phyloP scores from a whole-genome alignment of 2,797 vertebrate species.

The Eremophila alpestris region DNA sequence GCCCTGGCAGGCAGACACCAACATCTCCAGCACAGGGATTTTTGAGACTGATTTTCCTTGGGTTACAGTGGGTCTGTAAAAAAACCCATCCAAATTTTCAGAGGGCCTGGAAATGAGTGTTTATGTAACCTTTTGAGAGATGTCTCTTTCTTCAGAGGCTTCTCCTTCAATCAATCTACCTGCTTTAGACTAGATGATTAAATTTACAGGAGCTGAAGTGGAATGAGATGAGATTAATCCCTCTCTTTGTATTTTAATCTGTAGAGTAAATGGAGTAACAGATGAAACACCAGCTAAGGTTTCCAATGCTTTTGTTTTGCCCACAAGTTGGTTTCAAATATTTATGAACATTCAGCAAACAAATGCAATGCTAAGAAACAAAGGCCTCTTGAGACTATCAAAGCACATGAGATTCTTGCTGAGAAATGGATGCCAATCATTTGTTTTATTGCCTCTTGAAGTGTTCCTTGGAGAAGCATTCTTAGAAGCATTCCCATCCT shows the following conservation, averaged over 20 bases:
- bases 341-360: background rate
- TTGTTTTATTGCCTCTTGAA: background rate
- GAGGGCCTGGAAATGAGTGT: background rate
- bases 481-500: background rate
- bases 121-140: background rate
- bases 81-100: background rate
- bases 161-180: background rate
- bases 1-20: background rate
- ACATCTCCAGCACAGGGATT: background rate
- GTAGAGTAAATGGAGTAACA: background rate
- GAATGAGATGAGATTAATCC: background rate
- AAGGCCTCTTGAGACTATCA: background rate
- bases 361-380: background rate
- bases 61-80: background rate
- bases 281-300: background rate
- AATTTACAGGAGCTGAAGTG: background rate
- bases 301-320: background rate
- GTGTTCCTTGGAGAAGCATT: background rate
- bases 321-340: background rate
- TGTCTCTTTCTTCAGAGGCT: background rate
- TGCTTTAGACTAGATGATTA: background rate
- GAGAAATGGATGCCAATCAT: background rate
- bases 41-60: background rate
- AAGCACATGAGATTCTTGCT: background rate
- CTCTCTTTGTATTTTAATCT: background rate